These are phyloP conservation scores for Acanthosepion esculentum DNA, from an alignment of 2,888 invertebrate genomes.

Conservation along the genomic window DNA sequence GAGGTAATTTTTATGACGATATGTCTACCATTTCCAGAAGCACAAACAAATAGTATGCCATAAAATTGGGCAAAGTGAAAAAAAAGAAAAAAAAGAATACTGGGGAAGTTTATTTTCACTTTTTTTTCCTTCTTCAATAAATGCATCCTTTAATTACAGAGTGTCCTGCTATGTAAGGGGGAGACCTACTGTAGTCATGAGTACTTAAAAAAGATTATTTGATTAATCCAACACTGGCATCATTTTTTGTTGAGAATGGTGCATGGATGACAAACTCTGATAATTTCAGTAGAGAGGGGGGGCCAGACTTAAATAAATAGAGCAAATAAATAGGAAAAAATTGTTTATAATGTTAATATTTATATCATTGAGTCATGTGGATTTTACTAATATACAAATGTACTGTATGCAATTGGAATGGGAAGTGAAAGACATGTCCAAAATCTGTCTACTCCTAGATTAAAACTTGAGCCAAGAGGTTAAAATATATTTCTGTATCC, in stretches of 20 bases:
- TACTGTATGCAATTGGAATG: background rate
- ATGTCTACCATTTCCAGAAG: slow-evolving; percentile 33
- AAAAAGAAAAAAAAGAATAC: background rate
- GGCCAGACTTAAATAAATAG: background rate
- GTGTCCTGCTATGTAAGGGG: background rate
- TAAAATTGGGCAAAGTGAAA: background rate
- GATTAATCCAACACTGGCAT: background rate
- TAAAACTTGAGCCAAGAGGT: background rate
- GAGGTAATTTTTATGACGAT: slow-evolving; percentile 33
- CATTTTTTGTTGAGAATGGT: background rate
- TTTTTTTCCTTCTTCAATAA: background rate
- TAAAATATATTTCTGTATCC: background rate
- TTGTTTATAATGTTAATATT: background rate
- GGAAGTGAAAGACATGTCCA: background rate
- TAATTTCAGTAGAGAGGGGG: background rate
- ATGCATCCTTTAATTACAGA: background rate
- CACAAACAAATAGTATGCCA: background rate
- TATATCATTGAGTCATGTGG: background rate
- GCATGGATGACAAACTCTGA: background rate
- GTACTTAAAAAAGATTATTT: background rate
- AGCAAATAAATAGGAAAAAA: background rate
- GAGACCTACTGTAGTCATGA: slow-evolving; percentile 6
- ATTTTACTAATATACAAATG: background rate
- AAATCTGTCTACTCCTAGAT: background rate
- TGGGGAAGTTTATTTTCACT: background rate